Conservation (phyloP, 2,797 vertebrate species). For the Phrynocephalus vlangalii region DNA sequence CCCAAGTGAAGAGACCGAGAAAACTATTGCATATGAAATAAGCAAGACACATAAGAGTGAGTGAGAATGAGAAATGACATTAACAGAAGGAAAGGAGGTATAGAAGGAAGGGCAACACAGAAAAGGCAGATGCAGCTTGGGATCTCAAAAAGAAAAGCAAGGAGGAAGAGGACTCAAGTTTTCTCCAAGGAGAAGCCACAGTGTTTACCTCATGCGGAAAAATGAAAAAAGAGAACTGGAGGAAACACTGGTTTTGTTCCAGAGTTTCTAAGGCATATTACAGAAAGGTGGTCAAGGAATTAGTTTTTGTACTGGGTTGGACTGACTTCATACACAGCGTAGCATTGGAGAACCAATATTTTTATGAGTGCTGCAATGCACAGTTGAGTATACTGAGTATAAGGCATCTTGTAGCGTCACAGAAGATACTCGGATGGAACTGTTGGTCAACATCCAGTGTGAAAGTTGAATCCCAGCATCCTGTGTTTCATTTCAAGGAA, state of each 20-base stretch:
- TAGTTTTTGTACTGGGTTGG: neutral
- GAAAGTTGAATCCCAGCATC: neutral
- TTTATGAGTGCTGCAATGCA: neutral
- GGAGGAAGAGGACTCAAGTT: conserved; percentile 59
- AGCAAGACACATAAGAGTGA: conserved; percentile 65
- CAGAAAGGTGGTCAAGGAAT: neutral
- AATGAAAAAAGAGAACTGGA: neutral
- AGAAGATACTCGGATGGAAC: neutral
- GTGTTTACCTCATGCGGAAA: neutral
- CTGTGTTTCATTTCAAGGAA: neutral
- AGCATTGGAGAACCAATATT: neutral
- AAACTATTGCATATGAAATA: conserved; percentile 32
- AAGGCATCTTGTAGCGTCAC: neutral
- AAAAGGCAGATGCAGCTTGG: conserved; percentile 68
- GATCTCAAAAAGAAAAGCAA: conserved; percentile 66
- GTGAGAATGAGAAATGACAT: conserved; percentile 72
- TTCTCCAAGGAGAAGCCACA: conserved; percentile 15
- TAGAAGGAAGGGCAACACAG: conserved; percentile 69
- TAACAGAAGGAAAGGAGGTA: conserved; percentile 72
- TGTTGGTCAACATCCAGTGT: neutral
- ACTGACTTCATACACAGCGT: neutral
- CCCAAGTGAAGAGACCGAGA: conserved; percentile 51
- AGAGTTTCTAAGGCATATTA: neutral
- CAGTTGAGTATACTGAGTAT: neutral
- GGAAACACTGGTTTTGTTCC: neutral